Evolutionary conservation across 2,113 vertebrate species (phyloP).

Genomic region (Orthonyx spaldingii): DNA sequence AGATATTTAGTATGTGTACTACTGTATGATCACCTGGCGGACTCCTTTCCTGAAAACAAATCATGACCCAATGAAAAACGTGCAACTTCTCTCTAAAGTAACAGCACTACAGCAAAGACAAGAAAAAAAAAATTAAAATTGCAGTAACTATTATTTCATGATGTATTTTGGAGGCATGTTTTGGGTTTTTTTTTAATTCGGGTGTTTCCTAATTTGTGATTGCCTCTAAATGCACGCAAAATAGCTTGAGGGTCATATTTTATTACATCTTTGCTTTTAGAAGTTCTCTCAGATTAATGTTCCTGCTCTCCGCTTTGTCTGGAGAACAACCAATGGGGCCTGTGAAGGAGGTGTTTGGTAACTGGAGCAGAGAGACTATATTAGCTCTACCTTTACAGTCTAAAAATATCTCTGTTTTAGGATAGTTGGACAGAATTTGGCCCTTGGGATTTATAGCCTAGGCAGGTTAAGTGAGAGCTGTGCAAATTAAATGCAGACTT

Average conservation of each 20-base stretch:
- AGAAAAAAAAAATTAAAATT: background rate
- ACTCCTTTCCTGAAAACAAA: background rate
- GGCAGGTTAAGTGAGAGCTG: conserved; percentile 18
- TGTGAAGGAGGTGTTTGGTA: background rate
- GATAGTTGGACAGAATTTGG: background rate
- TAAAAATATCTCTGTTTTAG: background rate
- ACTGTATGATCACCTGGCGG: background rate
- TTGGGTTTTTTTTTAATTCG: background rate
- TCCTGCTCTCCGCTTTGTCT: background rate
- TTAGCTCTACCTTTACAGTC: background rate
- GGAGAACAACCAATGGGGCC: background rate
- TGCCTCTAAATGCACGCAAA: background rate
- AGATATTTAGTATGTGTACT: background rate
- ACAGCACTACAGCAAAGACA: background rate
- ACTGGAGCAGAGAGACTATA: background rate
- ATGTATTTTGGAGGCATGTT: background rate
- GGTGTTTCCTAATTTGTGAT: background rate
- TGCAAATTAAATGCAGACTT: conserved; percentile 21
- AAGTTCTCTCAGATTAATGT: fast-evolving
- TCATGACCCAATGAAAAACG: background rate
- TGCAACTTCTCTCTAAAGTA: background rate
- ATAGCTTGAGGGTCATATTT: background rate
- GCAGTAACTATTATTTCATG: background rate
- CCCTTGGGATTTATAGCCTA: conserved; percentile 8
- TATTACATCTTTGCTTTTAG: background rate